phyloP scores from a whole-genome alignment of 2,113 vertebrate species.

The Mustela lutreola region DNA sequence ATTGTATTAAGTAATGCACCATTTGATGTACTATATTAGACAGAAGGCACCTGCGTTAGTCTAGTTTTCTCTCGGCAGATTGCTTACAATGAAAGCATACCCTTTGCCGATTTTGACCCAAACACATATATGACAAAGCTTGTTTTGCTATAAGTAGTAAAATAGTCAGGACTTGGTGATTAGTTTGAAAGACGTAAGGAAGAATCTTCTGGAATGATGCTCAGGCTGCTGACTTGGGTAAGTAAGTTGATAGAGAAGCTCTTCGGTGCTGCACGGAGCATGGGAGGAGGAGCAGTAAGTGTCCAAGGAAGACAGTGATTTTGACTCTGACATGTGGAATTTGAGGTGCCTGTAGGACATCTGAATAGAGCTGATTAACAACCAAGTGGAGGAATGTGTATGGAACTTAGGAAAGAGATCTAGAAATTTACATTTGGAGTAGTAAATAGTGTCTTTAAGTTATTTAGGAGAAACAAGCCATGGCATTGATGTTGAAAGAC shows the following conservation, averaged over 20 bases:
- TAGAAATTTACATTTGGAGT: background rate
- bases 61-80: constrained; percentile 21
- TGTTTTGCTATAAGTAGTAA: background rate
- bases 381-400: background rate
- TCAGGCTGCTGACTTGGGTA: background rate
- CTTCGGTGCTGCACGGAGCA: background rate
- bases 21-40: background rate
- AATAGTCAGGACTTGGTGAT: constrained; percentile 10
- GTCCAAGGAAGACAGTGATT: background rate
- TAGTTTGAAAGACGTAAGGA: background rate
- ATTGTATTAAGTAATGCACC: background rate
- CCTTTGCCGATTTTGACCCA: background rate
- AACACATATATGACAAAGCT: background rate
- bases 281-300: background rate
- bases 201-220: background rate
- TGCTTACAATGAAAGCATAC: constrained; percentile 29
- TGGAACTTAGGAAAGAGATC: background rate
- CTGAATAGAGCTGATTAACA: background rate
- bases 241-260: background rate
- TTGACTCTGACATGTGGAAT: background rate
- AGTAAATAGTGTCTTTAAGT: background rate
- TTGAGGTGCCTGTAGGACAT: background rate
- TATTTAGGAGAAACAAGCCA: background rate
- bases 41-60: constrained; percentile 23
- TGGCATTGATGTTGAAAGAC: background rate